A percentile compares a stretch with the other conserved stretches of the same genome.
phyloP scores from a whole-genome alignment of 2,797 vertebrate species.

The Heliangelus exortis region DNA sequence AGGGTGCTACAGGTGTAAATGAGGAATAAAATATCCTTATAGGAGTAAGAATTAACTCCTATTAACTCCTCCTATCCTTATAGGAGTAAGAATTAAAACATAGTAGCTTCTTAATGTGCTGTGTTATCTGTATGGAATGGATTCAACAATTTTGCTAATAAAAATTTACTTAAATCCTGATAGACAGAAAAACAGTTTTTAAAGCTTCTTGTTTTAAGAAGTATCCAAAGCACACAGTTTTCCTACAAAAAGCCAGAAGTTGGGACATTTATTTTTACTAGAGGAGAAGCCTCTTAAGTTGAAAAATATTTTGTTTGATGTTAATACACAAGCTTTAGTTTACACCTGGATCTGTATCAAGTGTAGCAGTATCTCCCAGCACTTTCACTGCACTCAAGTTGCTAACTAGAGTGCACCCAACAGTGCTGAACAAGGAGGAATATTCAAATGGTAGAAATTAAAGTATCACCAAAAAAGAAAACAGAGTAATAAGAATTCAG shows the following conservation, averaged over 20 bases:
- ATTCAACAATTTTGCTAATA: neutral
- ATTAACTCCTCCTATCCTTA: neutral
- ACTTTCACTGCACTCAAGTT: neutral
- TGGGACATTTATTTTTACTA: neutral
- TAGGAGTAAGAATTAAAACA: neutral
- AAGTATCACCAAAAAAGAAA: neutral
- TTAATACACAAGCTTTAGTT: neutral
- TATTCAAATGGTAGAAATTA: neutral
- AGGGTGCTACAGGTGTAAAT: neutral
- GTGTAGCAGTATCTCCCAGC: neutral
- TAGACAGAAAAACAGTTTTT: neutral
- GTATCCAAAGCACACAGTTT: neutral
- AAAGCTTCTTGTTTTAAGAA: neutral
- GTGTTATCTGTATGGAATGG: neutral
- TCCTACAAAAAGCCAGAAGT: neutral
- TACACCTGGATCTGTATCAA: neutral
- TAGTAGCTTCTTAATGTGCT: neutral
- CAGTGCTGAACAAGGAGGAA: neutral
- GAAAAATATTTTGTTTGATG: neutral
- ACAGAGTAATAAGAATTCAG: neutral
- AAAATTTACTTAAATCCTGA: slow-evolving; percentile 1
- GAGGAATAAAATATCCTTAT: neutral
- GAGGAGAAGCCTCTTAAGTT: neutral
- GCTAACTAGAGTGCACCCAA: neutral
- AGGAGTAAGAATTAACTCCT: neutral